Percentiles rank a stretch among this genome's conserved stretches.
Conservation (phyloP, 2,888 invertebrate genomes). For the Eupithecia inturbata region DNA sequence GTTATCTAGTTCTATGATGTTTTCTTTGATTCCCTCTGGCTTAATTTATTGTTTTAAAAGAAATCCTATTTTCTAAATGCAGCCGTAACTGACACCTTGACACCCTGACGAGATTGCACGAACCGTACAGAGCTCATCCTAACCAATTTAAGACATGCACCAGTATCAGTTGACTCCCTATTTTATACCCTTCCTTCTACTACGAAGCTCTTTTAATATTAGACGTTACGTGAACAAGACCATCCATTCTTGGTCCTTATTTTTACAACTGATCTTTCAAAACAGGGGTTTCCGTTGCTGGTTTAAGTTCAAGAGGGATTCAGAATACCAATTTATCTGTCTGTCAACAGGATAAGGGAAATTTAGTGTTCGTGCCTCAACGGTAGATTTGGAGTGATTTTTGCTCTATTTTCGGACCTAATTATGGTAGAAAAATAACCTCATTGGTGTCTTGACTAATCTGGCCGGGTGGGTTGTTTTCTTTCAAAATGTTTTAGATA, state of each 20-base stretch:
- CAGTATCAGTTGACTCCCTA: slow-evolving; percentile 10
- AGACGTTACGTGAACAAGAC: slow-evolving; percentile 40
- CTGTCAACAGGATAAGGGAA: slow-evolving; percentile 71
- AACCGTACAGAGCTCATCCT: slow-evolving; percentile 57
- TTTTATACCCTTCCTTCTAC: slow-evolving; percentile 17
- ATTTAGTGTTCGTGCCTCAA: slow-evolving; percentile 57
- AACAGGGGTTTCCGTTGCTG: slow-evolving; percentile 39
- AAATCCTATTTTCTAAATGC: slow-evolving; percentile 49
- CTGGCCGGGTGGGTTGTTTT: slow-evolving; percentile 8
- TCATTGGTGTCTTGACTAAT: slow-evolving; percentile 20
- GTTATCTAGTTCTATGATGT: background rate
- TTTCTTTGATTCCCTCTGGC: background rate
- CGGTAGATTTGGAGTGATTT: slow-evolving; percentile 52
- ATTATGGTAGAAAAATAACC: slow-evolving; percentile 44
- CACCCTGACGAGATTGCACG: slow-evolving; percentile 58
- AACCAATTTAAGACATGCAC: slow-evolving; percentile 52
- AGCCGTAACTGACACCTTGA: slow-evolving; percentile 51
- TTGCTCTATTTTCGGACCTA: slow-evolving; percentile 54
- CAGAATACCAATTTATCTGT: slow-evolving; percentile 75
- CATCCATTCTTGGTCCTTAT: slow-evolving; percentile 29
- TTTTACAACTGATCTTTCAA: background rate
- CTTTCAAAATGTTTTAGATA: background rate
- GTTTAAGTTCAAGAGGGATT: slow-evolving; percentile 54
- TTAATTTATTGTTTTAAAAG: slow-evolving; percentile 39
- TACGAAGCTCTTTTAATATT: slow-evolving; percentile 25